A percentile compares a stretch with the other conserved stretches of the same genome.
Evolutionary conservation across 2,797 vertebrate genomes (phyloP).

Genomic region (Fistularia commersonii): DNA sequence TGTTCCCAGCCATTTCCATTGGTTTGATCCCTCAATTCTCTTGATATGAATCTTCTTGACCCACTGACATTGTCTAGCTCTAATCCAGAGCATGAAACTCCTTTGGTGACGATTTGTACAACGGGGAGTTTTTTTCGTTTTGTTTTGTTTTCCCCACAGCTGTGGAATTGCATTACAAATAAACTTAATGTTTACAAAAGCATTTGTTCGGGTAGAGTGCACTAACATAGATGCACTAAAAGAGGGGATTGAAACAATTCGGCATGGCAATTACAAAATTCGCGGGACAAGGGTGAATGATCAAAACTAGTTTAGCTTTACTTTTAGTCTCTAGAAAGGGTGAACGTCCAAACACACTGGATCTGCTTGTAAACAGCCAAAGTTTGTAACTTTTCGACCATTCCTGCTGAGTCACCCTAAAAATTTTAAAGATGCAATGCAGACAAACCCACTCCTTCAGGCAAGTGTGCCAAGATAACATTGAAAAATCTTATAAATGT

Average conservation of each 20-base stretch:
- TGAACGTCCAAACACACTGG: neutral
- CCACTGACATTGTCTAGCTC: conserved; percentile 18
- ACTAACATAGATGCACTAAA: conserved; percentile 10
- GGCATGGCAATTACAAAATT: conserved; percentile 4
- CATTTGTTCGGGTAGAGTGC: conserved; percentile 23
- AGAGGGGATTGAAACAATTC: conserved; percentile 2
- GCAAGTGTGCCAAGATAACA: too few relatives aligned
- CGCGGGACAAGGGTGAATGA: neutral
- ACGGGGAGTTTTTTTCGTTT: conserved; percentile 32
- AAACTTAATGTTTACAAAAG: conserved; percentile 23
- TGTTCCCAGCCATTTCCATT: conserved; percentile 33
- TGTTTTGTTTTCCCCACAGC: conserved; percentile 18
- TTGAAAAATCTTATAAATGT: too few relatives aligned
- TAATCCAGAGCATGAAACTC: conserved; percentile 40
- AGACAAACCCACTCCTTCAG: too few relatives aligned
- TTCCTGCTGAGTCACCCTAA: too few relatives aligned
- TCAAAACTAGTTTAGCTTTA: neutral
- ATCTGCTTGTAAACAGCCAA: neutral
- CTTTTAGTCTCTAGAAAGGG: conserved; percentile 1
- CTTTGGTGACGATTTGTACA: conserved; percentile 37
- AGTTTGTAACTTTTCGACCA: neutral
- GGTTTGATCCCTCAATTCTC: conserved; percentile 37
- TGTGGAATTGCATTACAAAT: conserved; percentile 40
- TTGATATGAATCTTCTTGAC: conserved; percentile 19
- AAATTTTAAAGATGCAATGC: too few relatives aligned